A percentile compares a stretch with the other conserved stretches of the same genome.
Evolutionary conservation across 2,888 invertebrate genomes (phyloP).

Genomic region (Epinotia nisella): DNA sequence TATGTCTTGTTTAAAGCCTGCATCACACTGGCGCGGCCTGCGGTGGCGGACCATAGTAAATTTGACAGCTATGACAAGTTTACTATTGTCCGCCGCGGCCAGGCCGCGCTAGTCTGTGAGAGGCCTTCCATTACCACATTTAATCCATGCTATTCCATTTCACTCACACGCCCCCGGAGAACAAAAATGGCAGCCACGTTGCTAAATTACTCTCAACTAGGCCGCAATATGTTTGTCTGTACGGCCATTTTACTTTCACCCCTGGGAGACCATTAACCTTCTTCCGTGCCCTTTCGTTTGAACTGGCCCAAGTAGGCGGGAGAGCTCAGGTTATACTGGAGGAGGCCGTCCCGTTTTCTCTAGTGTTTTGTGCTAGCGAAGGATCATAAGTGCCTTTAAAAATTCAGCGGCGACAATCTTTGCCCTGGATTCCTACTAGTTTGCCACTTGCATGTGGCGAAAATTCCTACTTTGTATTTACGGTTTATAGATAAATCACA

Average conservation of each 20-base stretch:
- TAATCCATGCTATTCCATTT: not conserved
- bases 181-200: conserved; percentile 58
- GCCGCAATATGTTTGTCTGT: conserved; percentile 64
- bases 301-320: conserved; percentile 49
- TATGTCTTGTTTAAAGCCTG: no score
- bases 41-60: no score
- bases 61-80: no score
- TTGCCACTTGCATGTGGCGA: no score
- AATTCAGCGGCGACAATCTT: not conserved
- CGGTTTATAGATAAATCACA: no score
- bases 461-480: no score
- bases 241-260: conserved; percentile 59
- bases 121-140: no score
- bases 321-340: conserved; percentile 55
- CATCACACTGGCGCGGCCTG: no score
- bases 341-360: conserved; percentile 64
- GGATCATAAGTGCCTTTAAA: not conserved
- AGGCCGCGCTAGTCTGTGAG: no score
- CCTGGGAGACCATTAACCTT: conserved; percentile 66
- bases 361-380: conserved; percentile 58
- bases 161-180: conserved; percentile 4
- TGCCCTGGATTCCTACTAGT: not conserved
- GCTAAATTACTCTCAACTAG: conserved; percentile 69
- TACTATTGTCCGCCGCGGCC: no score
- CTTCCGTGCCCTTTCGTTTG: conserved; percentile 53